These are phyloP conservation scores for Chesias legatella DNA, from an alignment of 2,888 invertebrate species.

Conservation along the genomic window DNA sequence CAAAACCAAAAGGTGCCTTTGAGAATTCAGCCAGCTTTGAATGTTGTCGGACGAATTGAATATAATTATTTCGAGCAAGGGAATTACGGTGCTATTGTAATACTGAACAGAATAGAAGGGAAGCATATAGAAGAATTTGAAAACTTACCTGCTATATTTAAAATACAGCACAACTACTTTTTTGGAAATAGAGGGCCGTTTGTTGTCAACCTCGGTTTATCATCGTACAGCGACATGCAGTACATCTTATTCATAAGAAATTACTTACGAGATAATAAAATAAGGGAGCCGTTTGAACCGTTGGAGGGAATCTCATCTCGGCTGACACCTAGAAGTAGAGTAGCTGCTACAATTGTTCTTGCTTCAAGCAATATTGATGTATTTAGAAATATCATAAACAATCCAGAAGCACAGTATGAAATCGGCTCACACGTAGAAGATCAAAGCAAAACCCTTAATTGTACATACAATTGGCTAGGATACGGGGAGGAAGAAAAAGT, in stretches of 20 bases:
- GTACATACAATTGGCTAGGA: constrained; percentile 96
- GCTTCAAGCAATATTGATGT: constrained; percentile 94
- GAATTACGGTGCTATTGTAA: constrained; percentile 88
- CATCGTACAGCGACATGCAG: constrained; percentile 92
- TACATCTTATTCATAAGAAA: constrained; percentile 92
- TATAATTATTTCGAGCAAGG: constrained; percentile 94
- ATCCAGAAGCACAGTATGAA: constrained; percentile 94
- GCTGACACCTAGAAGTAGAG: constrained; percentile 93
- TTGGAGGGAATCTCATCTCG: constrained; percentile 83
- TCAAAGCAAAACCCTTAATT: constrained; percentile 96
- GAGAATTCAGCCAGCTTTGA: constrained; percentile 90
- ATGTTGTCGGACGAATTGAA: constrained; percentile 88
- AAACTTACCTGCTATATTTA: constrained; percentile 84
- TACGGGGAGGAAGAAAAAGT: constrained; percentile 86
- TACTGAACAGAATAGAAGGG: constrained; percentile 86
- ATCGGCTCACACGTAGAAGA: constrained; percentile 97
- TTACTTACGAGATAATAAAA: constrained; percentile 90
- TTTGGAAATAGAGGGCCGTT: constrained; percentile 93
- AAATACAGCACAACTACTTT: constrained; percentile 93
- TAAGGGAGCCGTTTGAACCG: constrained; percentile 90
- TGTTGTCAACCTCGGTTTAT: constrained; percentile 92
- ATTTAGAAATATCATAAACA: constrained; percentile 94
- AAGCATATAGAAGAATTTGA: constrained; percentile 89
- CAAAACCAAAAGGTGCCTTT: constrained; percentile 87
- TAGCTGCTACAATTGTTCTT: constrained; percentile 95